Evolutionary conservation across 2,113 vertebrate genomes (phyloP).

Genomic region (Sclerurus mexicanus): DNA sequence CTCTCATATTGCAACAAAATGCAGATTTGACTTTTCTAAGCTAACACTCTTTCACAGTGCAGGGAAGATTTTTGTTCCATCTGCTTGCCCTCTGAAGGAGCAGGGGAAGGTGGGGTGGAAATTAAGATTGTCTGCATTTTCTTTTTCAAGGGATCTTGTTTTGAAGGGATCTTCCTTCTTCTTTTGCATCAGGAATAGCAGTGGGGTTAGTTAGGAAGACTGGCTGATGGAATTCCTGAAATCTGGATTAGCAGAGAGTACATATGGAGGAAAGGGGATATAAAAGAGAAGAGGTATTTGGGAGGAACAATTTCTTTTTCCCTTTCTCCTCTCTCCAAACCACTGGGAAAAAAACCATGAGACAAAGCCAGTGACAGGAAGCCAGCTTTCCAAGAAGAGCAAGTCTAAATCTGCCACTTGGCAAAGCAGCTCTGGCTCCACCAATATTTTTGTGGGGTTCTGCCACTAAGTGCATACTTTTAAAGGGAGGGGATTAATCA

Average conservation of each 20-base stretch:
- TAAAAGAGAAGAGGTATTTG: constrained; percentile 10
- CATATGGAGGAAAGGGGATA: background rate
- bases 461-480: constrained; percentile 55
- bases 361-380: constrained; percentile 48
- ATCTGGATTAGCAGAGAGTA: background rate
- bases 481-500: constrained; percentile 38
- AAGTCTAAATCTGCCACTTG: constrained; percentile 47
- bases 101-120: background rate
- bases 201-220: background rate
- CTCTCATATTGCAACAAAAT: background rate
- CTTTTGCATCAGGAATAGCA: background rate
- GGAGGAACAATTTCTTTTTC: background rate
- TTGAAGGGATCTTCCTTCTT: background rate
- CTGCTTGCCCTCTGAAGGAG: background rate
- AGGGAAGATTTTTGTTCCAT: background rate
- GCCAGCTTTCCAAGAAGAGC: constrained; percentile 62
- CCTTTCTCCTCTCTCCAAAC: constrained; percentile 18
- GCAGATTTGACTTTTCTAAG: background rate
- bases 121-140: background rate
- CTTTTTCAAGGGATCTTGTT: background rate
- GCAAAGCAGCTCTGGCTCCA: constrained; percentile 45
- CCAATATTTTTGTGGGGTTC: constrained; percentile 38
- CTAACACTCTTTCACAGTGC: background rate
- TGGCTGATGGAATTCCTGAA: background rate
- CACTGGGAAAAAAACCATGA: constrained; percentile 17